Base-by-base conservation (phyloP, 1,140 invertebrate genomes). In the Physella acuta region DNA sequence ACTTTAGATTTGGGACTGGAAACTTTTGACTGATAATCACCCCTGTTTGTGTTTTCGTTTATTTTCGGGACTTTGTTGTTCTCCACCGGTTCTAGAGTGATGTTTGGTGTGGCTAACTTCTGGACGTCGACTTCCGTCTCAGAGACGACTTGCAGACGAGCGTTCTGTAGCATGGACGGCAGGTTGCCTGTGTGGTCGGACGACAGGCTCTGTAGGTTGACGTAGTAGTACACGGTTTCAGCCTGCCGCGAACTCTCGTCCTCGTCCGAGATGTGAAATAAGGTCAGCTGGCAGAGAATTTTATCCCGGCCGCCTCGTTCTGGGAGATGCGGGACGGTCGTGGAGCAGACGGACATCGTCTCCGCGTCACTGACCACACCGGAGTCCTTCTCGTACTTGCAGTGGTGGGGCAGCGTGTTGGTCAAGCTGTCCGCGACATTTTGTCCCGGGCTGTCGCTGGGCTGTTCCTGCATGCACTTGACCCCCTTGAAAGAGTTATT, bases 281-380 rank as follows among this genome's bases (percentile, higher is more conserved):
- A 16, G 16, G 31, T 61, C 2, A 61, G 59, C n/a, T 61, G 59
- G 28, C 59, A 61, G 1, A 61, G 1, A 11, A 61, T 61, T 39
- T 39, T 61, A 61, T 39, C 37, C 2, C 3, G 8, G 20, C 28
- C 24, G n/a, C 11, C 26, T n/a, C 14, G n/a, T 39, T 39, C 5
- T 14, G 36, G 26, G 8, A 34, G 11, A 28, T 4, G 16, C 4
- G 14, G 14, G 16, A 17, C 2, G 28, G 24, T 17, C 20, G 3
- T 2, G 4, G 31, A 3, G 24, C 20, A 1, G 5, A 37, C 4
- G 20, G 28, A 31, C 17, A 28, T 11, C n/a, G 1, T n/a, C 28
- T 28, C n/a, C 3, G 8, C 24, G 53, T 33, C 14, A 33, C 24
- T 1, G 3, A 3, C 5, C 28, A 33, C 1, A 34, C 36, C 31